Percentiles rank a stretch among this genome's conserved stretches.
phyloP scores from a whole-genome alignment of 2,113 vertebrate genomes.

The Brachyhypopomus gauderio region DNA sequence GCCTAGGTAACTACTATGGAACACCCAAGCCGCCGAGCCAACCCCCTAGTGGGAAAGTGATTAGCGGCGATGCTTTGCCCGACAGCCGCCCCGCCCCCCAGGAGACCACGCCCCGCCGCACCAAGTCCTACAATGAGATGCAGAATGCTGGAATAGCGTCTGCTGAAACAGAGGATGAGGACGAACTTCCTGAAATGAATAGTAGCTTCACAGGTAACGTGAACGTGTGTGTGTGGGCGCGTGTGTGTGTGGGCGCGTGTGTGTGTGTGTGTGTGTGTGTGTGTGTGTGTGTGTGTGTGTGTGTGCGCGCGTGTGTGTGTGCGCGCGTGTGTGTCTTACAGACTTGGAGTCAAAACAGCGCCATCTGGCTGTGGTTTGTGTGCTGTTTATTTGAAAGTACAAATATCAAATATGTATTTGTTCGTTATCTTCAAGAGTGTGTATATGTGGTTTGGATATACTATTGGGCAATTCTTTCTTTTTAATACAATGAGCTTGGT shows the following conservation, averaged over 20 bases:
- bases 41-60: constrained; percentile 95
- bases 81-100: constrained; percentile 88
- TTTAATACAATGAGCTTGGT: not conserved
- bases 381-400: not conserved
- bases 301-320: constrained; percentile 4
- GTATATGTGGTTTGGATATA: not conserved
- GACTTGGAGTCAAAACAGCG: constrained; percentile 55
- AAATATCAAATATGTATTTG: constrained; percentile 1
- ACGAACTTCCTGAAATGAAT: constrained; percentile 97
- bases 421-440: not conserved
- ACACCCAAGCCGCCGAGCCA: constrained; percentile 98
- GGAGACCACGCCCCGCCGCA: constrained; percentile 89
- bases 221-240: constrained; percentile 3
- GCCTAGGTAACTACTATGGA: constrained; percentile 99
- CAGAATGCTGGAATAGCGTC: constrained; percentile 98
- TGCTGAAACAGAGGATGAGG: constrained; percentile 89
- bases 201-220: constrained; percentile 97
- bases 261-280: constrained; percentile 7
- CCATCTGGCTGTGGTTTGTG: constrained; percentile 69
- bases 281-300: not conserved
- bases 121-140: constrained; percentile 99
- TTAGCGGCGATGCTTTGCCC: constrained; percentile 91
- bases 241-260: constrained; percentile 10
- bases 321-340: not conserved
- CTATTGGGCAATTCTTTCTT: not conserved